Conservation (phyloP, 1,140 invertebrate genomes). For the Orius insidiosus region DNA sequence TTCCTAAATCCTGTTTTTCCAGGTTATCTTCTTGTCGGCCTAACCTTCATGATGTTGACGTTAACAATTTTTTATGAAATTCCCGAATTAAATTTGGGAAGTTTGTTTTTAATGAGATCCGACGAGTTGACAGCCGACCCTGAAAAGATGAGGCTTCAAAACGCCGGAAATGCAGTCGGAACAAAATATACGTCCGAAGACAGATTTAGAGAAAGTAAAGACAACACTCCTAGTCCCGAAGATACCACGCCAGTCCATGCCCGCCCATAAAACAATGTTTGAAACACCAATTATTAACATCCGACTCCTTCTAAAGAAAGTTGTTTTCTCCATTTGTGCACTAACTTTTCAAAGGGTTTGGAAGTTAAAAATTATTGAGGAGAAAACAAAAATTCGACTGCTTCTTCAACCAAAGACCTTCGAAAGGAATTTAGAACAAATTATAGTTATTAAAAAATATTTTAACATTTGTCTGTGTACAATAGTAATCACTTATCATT, state of each 20-base stretch:
- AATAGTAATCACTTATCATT: too few relatives aligned
- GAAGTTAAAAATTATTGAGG: too few relatives aligned
- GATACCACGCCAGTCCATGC: conserved; percentile 42
- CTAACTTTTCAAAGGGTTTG: too few relatives aligned
- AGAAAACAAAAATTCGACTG: too few relatives aligned
- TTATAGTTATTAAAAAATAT: too few relatives aligned
- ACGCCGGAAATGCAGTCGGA: conserved; percentile 24
- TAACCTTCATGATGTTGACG: conserved; percentile 68
- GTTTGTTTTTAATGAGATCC: conserved; percentile 51
- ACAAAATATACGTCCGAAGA: conserved; percentile 30
- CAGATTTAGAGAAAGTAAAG: conserved; percentile 23
- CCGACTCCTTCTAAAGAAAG: not conserved
- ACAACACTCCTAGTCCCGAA: conserved; percentile 44
- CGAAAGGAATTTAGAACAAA: too few relatives aligned
- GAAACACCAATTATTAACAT: conserved; percentile 7
- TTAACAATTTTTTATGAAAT: conserved; percentile 73
- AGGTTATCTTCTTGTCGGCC: conserved; percentile 59
- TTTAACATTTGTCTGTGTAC: too few relatives aligned
- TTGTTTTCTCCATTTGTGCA: too few relatives aligned
- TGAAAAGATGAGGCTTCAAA: conserved; percentile 39
- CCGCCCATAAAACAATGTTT: conserved; percentile 25
- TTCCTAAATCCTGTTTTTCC: conserved; percentile 22
- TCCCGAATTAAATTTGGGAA: conserved; percentile 67
- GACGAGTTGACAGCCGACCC: conserved; percentile 36
- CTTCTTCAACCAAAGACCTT: too few relatives aligned